Base-by-base conservation (phyloP, 2,888 invertebrate species). In the Chymomyza caudatula region DNA sequence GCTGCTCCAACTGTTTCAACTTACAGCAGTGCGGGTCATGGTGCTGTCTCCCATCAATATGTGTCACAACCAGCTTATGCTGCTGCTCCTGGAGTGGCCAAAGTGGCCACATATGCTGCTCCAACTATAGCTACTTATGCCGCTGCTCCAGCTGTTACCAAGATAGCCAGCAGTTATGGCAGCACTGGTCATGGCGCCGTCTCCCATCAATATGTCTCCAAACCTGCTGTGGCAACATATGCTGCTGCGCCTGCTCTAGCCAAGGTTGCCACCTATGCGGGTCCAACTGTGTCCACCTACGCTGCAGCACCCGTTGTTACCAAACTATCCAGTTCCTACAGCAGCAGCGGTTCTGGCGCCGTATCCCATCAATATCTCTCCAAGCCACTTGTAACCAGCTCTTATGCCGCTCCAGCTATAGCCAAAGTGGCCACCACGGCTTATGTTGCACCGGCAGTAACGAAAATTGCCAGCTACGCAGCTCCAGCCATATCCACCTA, bases 171-270 rank as follows among this genome's bases (percentile, higher is more conserved):
- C 57, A 67, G 63, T 4, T 86, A 78, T 23, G 72, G 69, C 0
- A 17, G 62, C 5, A 63, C 69, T 25, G 85, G 63, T n/a, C 76
- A 76, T 15, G 69, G 86, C 4, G 80, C 76, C 0, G 60, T 76
- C 5, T 84, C 87, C 0, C 86, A 87, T 63, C 87, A 87, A 13
- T 78, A 80, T 58, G 76, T 78, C 0, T 86, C 77, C 11, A 69
- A 63, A 11, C 69, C 69, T 11, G 58, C 49, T 2, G 15, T 64
- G 5, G 44, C 51, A 5, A 62, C 74, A 13, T 37, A 42, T 37
- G 15, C 56, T n/a, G 59, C 70, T 1, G 67, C 67, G 22, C 54
- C 67, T 13, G 61, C 67, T 11, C 11, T 56, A 2, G 59, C 62
- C n/a, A 76, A 63, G 25, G 56, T 52, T 63, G 44, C 65, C 1